Evolutionary conservation across 2,797 vertebrate genomes (phyloP), one percentile per base, ranked within the genome.

Genomic region (Tokudaia muenninki): DNA sequence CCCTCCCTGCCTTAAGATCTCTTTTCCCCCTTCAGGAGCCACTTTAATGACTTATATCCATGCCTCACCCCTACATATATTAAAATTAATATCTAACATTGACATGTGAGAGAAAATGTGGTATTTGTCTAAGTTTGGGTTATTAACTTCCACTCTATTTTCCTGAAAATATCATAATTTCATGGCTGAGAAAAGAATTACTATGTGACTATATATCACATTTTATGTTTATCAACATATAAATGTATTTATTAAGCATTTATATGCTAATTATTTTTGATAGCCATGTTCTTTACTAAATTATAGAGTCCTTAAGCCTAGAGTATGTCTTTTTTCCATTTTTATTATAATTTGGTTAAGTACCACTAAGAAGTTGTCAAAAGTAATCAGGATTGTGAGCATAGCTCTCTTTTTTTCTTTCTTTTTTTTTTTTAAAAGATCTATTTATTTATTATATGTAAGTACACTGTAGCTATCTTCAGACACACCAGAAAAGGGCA

Each of bases 241-340:
- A n/a, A 8, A 82, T 16, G 80, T 22, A 61, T 83, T 82, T 44
- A 65, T 44, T 83, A 61, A 90, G 41, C 74, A 78, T 26, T 63
- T 61, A 78, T 61, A 78, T 31, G 84, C 12, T 37, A 87, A 92
- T 82, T 87, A 74, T 61, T 79, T 79, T 90, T 52, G 57, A 82
- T 22, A 55, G 11, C 26, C n/a, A 83, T 47, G 41, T 79, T 96
- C 67, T 82, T 65, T 72, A 94, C 50, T 78, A 82, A 86, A 86
- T 50, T 17, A 55, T 74, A 52, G 82, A 82, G 6, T 87, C 79
- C 47, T 78, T 74, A 93, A 91, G n/a, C 47, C 83, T 65, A 79
- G 19, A 34, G 94, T 47, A 91, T 29, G 10, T 52, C 2, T 79
- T 55, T 79, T 52, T 19, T n/a, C 31, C 50, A 79, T 79, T 79